Conservation (phyloP, 2,797 vertebrate species). For the Anisognathus igniventris region DNA sequence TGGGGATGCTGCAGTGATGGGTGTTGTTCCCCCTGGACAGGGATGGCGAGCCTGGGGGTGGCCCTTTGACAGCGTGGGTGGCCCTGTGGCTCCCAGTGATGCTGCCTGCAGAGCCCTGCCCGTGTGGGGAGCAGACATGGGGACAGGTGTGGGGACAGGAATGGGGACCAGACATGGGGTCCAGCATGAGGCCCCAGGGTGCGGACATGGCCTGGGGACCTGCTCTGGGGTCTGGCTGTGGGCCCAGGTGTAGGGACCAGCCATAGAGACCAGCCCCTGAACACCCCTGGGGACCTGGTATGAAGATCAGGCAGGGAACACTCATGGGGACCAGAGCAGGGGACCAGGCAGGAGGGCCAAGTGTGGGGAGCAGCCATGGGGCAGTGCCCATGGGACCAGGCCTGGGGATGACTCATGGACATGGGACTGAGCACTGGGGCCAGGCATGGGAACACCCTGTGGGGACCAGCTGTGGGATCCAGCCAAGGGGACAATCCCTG, state of each 20-base stretch:
- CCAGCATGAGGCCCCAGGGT: not conserved
- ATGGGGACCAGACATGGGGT: not conserved
- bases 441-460: not conserved
- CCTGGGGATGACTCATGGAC: too few relatives aligned
- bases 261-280: not conserved
- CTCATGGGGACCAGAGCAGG: rapidly evolving
- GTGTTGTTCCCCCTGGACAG: not conserved
- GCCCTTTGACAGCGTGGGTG: not conserved
- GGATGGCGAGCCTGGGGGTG: not conserved
- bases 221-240: not conserved
- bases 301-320: not conserved
- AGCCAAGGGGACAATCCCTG: not conserved
- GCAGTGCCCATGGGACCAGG: not conserved
- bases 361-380: not conserved
- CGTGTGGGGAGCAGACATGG: not conserved
- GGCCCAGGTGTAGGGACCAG: not conserved
- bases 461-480: not conserved
- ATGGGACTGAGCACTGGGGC: not conserved
- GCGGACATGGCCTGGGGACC: rapidly evolving
- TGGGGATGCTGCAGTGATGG: not conserved
- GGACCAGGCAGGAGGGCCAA: not conserved
- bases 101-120: not conserved
- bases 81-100: not conserved
- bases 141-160: not conserved
- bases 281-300: not conserved